Percentiles rank a stretch among this genome's conserved stretches.
Conservation (phyloP, 2,888 invertebrate species). For the Phanerotoma sp. region DNA sequence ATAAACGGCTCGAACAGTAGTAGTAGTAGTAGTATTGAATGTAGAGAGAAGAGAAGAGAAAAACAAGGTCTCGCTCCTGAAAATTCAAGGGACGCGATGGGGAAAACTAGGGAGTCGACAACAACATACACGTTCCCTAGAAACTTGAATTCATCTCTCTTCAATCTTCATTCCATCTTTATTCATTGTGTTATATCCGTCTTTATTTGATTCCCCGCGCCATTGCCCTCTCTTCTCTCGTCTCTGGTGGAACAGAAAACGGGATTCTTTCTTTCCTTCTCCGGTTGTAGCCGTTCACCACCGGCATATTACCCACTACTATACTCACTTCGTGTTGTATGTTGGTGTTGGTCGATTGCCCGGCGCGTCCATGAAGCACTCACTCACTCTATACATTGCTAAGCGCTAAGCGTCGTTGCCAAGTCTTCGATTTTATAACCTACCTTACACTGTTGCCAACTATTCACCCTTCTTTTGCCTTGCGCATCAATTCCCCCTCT, state of each 20-base stretch:
- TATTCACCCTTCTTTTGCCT: not conserved
- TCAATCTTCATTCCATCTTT: conserved; percentile 11
- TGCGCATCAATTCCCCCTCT: no score
- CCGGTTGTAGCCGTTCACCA: conserved; percentile 51
- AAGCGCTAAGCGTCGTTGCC: conserved; percentile 29
- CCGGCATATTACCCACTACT: no score
- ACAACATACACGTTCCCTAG: conserved; percentile 34
- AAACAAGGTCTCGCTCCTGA: conserved; percentile 22
- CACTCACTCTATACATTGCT: no score
- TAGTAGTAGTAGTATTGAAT: no score
- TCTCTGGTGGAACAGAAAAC: no score
- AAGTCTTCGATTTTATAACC: not conserved
- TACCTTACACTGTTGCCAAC: conserved; percentile 5
- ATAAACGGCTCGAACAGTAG: not conserved
- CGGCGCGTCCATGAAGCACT: conserved; percentile 49
- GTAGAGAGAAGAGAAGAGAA: no score
- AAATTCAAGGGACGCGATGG: conserved; percentile 42
- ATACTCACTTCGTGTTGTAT: no score
- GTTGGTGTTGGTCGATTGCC: conserved; percentile 52
- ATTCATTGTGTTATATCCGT: conserved; percentile 21
- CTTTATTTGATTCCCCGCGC: conserved; percentile 29
- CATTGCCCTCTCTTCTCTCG: conserved; percentile 36
- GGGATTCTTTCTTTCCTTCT: conserved; percentile 56
- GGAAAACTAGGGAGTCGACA: conserved; percentile 43
- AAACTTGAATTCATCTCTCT: conserved; percentile 25